Percentiles rank a stretch among this genome's conserved stretches.
These are phyloP conservation scores for Artibeus jamaicensis DNA, from an alignment of 2,797 vertebrate genomes.

Conservation along the genomic window DNA sequence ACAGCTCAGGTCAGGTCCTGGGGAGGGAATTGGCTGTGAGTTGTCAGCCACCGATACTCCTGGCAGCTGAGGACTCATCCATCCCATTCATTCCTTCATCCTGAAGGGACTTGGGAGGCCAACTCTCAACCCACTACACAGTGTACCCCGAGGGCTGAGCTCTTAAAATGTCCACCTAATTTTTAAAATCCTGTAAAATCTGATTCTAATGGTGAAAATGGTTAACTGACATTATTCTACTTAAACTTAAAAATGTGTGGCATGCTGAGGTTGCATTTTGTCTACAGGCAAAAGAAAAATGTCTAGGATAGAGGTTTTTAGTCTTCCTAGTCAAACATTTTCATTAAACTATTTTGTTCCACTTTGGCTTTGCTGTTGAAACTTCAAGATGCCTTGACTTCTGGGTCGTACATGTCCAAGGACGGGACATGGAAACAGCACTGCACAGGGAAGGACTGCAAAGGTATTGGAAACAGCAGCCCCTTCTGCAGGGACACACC, in stretches of 20 bases:
- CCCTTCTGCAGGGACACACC: background rate
- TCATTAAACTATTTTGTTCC: background rate
- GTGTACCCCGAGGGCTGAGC: background rate
- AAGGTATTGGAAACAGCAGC: background rate
- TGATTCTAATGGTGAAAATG: background rate
- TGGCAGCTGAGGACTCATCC: background rate
- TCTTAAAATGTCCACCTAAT: background rate
- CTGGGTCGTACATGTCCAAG: background rate
- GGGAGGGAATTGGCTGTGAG: background rate
- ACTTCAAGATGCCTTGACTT: background rate
- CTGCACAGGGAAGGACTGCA: background rate
- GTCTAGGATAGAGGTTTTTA: background rate
- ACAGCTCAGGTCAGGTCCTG: background rate
- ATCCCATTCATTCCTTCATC: background rate
- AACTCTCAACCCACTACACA: rapidly evolving
- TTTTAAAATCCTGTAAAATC: background rate
- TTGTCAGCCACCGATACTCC: background rate
- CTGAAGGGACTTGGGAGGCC: too few relatives aligned
- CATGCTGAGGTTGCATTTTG: background rate
- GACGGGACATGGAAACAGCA: background rate
- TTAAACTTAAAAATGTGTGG: background rate
- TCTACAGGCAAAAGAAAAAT: background rate
- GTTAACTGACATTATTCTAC: background rate
- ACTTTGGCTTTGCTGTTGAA: background rate
- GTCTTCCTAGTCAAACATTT: background rate